These are phyloP conservation scores for Proisotoma minuta DNA, from an alignment of 2,888 invertebrate genomes.

Conservation along the genomic window DNA sequence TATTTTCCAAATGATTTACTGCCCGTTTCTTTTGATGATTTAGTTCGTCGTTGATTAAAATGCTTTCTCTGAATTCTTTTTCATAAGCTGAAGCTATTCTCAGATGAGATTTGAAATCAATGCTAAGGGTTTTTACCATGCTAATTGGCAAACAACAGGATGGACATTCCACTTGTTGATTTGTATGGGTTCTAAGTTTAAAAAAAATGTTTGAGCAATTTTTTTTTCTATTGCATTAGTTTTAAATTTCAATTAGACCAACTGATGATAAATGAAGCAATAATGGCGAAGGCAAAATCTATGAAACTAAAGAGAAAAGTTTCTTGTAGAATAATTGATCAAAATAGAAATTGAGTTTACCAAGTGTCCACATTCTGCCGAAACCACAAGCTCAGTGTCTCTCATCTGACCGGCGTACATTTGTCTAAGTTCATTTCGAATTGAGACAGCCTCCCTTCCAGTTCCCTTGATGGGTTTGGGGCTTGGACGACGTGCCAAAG, in stretches of 20 bases:
- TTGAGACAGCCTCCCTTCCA: background rate
- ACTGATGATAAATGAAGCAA: constrained; percentile 28
- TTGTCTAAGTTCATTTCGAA: background rate
- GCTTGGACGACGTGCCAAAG: constrained; percentile 21
- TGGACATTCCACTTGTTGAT: constrained; percentile 22
- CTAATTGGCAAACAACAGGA: constrained; percentile 19
- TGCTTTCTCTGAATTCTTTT: constrained; percentile 14
- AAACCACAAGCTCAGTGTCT: constrained; percentile 22
- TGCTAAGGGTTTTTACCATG: constrained; percentile 12
- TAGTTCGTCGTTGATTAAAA: constrained; percentile 22
- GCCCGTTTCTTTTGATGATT: background rate
- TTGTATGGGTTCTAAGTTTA: constrained; percentile 5
- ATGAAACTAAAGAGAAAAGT: no score
- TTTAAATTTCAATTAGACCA: background rate
- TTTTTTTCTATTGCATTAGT: no score
- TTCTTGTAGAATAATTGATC: no score
- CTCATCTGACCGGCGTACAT: constrained; percentile 6
- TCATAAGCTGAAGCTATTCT: constrained; percentile 1
- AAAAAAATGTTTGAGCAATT: background rate
- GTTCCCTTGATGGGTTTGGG: background rate
- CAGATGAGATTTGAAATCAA: constrained; percentile 27
- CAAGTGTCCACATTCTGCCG: constrained; percentile 33
- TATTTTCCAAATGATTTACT: background rate
- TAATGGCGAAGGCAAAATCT: constrained; percentile 31
- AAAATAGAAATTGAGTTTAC: no score